Base-by-base conservation (phyloP, 2,797 vertebrate species). In the Sternarchorhynchus goeldii region DNA sequence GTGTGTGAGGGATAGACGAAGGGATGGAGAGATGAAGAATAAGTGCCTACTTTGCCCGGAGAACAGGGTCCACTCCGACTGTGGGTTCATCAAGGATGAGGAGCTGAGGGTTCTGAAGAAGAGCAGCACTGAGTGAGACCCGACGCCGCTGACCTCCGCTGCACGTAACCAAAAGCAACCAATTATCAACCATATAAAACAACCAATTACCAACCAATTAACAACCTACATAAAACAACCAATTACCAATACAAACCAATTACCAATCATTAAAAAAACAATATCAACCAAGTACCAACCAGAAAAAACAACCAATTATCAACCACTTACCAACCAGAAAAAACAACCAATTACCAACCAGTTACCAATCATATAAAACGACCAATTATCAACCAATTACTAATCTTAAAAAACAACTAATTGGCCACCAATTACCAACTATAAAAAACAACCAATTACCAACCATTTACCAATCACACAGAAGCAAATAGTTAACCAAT, bases 41-140 rank as follows among this genome's bases (percentile, higher is more conserved):
- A 50, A 77, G n/a, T 66, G 53, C 70, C 57, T 78, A 87, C 86
- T 84, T 87, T 0, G 92, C 63, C 62, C 93, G 88, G 79, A 94
- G 90, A 69, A 94, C 92, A 1, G 94, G 94, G 85, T 94, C 94
- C 41, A 94, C 94, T 56, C 94, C 94, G 0, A 94, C 93, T 0
- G 94, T 94, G 0, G 94, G 94, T 21, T 94, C 94, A 20, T 94
- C 94, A 76, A 94, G 85, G 72, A 94, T 93, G 68, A 94, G 91
- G 81, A 94, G 92, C 75, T 90, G 88, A 20, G 94, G 93, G 59
- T 94, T 93, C 86, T 94, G 94, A 29, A 94, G 92, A 73, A 94
- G 88, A 73, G 94, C 94, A 0, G 93, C 93, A 10, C 91, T 91
- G 0, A 94, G 91, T 6, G 93, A 94, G 58, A 94, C 93, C 17